Percentiles rank a stretch among this genome's conserved stretches.
Conservation (phyloP, 1,140 invertebrate species). For the Apis dorsata region DNA sequence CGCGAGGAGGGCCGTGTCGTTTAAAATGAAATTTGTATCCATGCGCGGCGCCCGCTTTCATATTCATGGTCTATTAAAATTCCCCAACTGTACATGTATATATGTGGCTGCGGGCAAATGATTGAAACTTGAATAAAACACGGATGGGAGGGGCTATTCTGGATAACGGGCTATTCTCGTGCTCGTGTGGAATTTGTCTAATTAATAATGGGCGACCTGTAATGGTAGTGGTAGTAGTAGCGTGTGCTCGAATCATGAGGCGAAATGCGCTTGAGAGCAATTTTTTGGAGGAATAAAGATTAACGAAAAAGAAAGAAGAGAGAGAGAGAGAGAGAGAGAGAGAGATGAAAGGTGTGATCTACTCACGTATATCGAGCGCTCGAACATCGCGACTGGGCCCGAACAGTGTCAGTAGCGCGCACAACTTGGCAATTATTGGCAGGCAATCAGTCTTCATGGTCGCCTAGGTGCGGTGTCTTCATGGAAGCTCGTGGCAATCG, state of each 20-base stretch:
- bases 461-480: conserved; percentile 69
- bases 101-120: conserved; percentile 2
- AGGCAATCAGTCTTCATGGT: conserved; percentile 77
- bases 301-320: not conserved
- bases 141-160: not conserved
- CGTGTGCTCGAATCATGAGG: not conserved
- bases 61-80: conserved; percentile 53
- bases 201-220: conserved; percentile 30
- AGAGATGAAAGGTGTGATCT: not conserved
- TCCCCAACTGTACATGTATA: conserved; percentile 1
- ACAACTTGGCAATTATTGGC: conserved; percentile 69
- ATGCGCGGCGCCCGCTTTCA: conserved; percentile 19
- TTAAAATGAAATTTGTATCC: conserved; percentile 46
- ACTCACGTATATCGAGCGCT: conserved; percentile 75
- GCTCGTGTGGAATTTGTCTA: conserved; percentile 7
- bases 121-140: conserved; percentile 48
- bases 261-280: not conserved
- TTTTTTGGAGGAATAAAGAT: not conserved
- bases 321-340: not conserved
- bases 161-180: not conserved
- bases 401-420: conserved; percentile 67
- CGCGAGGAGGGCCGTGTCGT: conserved; percentile 12
- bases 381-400: conserved; percentile 64
- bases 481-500: conserved; percentile 71
- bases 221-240: no score